Base-by-base conservation (phyloP, 2,113 vertebrate species). In the Tragulus kanchil region DNA sequence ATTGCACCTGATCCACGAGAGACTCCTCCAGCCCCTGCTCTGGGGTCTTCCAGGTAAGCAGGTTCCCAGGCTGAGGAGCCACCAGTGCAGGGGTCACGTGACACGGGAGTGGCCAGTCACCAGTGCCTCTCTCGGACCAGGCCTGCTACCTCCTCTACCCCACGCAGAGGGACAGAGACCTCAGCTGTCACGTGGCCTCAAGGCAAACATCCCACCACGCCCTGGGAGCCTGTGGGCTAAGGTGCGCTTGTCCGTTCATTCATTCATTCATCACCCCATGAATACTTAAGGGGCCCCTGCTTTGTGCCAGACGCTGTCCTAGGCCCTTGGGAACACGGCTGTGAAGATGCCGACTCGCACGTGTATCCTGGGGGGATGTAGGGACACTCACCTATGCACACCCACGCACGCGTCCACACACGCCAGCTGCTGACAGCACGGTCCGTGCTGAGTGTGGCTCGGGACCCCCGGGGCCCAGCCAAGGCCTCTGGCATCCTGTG, bases 401-500 rank as follows among this genome's bases (percentile, higher is more conserved):
- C 28, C 28, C 59, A 19, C 28, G 11, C 10, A 11, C 14, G 8
- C 1, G 10, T 45, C 21, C 62, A 23, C 5, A 9, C 0, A 16
- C 1, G 5, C 87, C 42, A 42, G 23, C 16, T 16, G 56, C 85
- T 6, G 31, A 8, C 28, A 21, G 36, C 90, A 13, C 28, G 0
- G 25, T 17, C n/a, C 21, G 1, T 4, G 61, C 86, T 0, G 0
- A 65, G 52, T 0, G 10, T 3, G 6, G 62, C 81, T 6, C 1
- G 56, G 67, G 93, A 50, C 4, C 45, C 93, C 28, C 15, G 54
- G 71, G 82, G 36, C 79, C 52, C 56, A 15, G 10, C 78, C 56
- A 11, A 50, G 77, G 73, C 54, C 36, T 42, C 69, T 42, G 78
- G 42, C 79, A 84, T 97, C 95, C 96, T 95, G 96, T 61, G 94